Evolutionary conservation across 2,797 vertebrate species (phyloP).

Genomic region (Carcharodon carcharias): DNA sequence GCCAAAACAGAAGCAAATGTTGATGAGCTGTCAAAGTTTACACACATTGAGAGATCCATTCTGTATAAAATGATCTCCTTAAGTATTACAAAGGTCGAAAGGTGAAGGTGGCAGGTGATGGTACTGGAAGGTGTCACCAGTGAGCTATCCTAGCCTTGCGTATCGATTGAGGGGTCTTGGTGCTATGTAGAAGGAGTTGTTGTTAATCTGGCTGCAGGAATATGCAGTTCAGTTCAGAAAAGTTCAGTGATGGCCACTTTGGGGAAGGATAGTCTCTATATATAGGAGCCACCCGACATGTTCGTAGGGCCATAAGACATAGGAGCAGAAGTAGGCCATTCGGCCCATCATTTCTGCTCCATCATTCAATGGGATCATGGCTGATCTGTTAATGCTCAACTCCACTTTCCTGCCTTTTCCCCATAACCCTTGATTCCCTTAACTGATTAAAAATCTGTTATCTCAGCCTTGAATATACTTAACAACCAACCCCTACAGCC

Average conservation of each 20-base stretch:
- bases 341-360: too few species aligned
- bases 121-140: background rate
- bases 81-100: background rate
- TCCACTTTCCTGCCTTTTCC: too few species aligned
- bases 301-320: too few species aligned
- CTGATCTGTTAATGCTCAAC: too few species aligned
- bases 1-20: background rate
- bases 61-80: background rate
- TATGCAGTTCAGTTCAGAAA: too few species aligned
- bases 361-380: too few species aligned
- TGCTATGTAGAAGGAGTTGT: background rate
- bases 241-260: background rate
- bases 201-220: background rate
- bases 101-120: background rate
- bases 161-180: background rate
- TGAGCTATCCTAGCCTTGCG: background rate
- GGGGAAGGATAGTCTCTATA: background rate
- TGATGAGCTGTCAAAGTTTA: constrained; percentile 11
- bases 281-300: background rate
- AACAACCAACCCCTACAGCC: too few species aligned
- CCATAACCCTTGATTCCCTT: too few species aligned
- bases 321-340: too few species aligned
- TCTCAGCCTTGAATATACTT: too few species aligned
- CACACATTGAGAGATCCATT: background rate
- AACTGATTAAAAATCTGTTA: too few species aligned